These are phyloP conservation scores for Ylistrum balloti DNA, from an alignment of 1,140 invertebrate species.

Conservation along the genomic window DNA sequence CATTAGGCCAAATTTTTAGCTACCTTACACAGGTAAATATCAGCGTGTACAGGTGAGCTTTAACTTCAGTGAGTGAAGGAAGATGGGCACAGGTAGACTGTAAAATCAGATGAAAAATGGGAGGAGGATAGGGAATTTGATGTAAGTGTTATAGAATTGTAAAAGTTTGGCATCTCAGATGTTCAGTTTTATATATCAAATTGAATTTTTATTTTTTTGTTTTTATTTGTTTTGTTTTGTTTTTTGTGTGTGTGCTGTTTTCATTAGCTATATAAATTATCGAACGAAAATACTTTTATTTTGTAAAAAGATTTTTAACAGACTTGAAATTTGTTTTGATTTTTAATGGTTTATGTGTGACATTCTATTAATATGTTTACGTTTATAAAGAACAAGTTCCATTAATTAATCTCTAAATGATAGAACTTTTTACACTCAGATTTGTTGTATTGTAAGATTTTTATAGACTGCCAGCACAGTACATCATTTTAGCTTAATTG, in stretches of 20 bases:
- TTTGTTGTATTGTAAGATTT: not conserved
- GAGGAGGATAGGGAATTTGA: not conserved
- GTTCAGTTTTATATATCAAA: too few relatives aligned
- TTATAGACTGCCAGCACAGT: not conserved
- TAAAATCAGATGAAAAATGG: not conserved
- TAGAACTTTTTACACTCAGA: not conserved
- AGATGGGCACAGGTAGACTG: not conserved
- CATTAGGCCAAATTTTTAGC: not conserved
- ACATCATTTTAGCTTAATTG: slow-evolving; percentile 34
- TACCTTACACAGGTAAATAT: slow-evolving; percentile 39
- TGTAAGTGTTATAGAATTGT: not conserved
- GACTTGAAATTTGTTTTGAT: too few relatives aligned
- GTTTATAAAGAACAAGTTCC: not conserved
- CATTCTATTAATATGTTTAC: not conserved
- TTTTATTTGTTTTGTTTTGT: too few relatives aligned
- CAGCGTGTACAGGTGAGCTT: not conserved
- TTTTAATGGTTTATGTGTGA: too few relatives aligned
- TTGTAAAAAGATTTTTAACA: too few relatives aligned
- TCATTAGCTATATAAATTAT: too few relatives aligned
- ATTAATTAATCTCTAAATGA: not conserved
- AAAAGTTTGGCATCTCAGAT: too few relatives aligned
- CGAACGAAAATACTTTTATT: too few relatives aligned
- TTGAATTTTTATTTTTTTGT: too few relatives aligned
- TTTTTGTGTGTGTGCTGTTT: too few relatives aligned
- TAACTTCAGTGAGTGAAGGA: not conserved